Conservation (phyloP, 1,140 invertebrate species). For the Halyomorpha halys region DNA sequence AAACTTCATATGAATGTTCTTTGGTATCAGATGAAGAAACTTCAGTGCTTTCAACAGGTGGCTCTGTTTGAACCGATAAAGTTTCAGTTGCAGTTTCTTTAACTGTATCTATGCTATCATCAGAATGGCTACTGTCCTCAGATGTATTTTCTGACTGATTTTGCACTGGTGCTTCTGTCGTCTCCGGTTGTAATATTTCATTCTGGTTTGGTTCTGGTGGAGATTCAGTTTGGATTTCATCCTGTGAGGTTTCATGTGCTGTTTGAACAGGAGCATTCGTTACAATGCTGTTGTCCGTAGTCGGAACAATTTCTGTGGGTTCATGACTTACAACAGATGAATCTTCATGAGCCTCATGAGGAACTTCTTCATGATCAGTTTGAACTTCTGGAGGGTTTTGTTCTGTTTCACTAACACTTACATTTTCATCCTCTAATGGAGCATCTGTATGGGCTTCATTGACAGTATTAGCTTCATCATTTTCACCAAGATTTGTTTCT, state of each 20-base stretch:
- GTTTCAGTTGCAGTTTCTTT: background rate
- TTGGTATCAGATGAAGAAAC: no score
- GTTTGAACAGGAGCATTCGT: background rate
- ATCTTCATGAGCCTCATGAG: background rate
- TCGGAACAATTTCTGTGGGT: background rate
- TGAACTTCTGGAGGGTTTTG: no score
- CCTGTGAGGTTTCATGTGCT: background rate
- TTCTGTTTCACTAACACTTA: no score
- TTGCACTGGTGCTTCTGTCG: slow-evolving; percentile 10
- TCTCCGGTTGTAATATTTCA: slow-evolving; percentile 21
- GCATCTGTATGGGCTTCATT: no score
- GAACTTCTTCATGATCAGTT: background rate
- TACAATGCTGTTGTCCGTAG: no score
- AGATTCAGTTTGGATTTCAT: slow-evolving; percentile 1
- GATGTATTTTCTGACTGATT: background rate
- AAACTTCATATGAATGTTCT: no score
- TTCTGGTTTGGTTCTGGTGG: background rate
- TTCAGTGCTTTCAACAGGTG: background rate
- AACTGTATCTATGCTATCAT: background rate
- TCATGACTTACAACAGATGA: background rate
- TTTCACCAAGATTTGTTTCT: background rate
- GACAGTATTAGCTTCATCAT: no score
- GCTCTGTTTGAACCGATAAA: background rate
- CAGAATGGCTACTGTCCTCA: background rate
- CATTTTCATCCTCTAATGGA: no score